Conservation (phyloP, 1,140 invertebrate genomes). For the Caenorhabditis tropicalis region DNA sequence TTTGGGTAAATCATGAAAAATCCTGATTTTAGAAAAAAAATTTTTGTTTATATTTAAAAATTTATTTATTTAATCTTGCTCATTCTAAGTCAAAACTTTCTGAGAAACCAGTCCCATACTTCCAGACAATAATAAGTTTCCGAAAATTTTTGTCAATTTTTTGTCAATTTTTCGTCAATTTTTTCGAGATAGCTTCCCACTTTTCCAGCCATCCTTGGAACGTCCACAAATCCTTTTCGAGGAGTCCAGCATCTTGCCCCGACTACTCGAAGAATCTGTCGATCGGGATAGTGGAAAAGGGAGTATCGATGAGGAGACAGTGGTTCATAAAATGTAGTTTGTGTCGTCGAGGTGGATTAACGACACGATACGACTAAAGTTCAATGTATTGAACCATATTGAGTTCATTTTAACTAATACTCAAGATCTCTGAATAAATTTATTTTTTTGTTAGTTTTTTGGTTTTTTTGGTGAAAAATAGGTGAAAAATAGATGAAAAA, state of each 20-base stretch:
- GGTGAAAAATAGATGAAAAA: too few species aligned
- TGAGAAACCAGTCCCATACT: too few species aligned
- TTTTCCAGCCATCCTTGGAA: slow-evolving; percentile 8
- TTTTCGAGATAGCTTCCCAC: not conserved
- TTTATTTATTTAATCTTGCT: too few species aligned
- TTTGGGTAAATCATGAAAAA: too few species aligned
- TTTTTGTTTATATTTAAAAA: too few species aligned
- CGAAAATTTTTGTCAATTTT: too few species aligned
- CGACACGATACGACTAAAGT: too few species aligned
- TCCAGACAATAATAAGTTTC: too few species aligned
- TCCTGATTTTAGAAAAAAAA: too few species aligned
- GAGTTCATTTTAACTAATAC: not conserved
- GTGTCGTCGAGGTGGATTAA: not conserved
- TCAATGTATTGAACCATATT: slow-evolving; percentile 5
- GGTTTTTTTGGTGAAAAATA: too few species aligned
- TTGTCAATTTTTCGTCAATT: not conserved
- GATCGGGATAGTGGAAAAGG: slow-evolving; percentile 22
- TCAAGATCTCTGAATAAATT: slow-evolving; percentile 32
- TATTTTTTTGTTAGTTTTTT: too few species aligned
- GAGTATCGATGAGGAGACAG: not conserved
- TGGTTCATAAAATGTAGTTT: slow-evolving; percentile 11
- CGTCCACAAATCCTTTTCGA: not conserved
- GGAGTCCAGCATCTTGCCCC: not conserved
- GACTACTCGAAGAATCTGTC: not conserved
- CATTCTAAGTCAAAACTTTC: too few species aligned